Percentiles rank a stretch among this genome's conserved stretches.
These are phyloP conservation scores for Hemiscyllium ocellatum DNA, from an alignment of 2,113 vertebrate species.

Conservation along the genomic window DNA sequence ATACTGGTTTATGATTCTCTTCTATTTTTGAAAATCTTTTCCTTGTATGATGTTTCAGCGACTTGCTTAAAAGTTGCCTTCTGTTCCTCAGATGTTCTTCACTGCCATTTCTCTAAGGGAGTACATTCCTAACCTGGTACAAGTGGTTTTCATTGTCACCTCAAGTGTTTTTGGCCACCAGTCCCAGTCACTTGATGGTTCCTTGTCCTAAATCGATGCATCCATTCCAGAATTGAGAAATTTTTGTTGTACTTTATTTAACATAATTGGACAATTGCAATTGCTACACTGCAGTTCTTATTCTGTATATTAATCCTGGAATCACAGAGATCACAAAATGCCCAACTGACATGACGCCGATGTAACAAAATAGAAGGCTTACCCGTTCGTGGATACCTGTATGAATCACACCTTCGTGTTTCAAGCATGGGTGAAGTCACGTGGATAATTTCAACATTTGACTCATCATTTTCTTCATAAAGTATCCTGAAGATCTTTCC, in stretches of 20 bases:
- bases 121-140: background rate
- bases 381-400: slow-evolving; percentile 73
- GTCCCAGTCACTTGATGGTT: background rate
- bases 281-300: background rate
- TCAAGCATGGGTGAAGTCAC: slow-evolving; percentile 71
- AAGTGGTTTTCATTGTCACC: background rate
- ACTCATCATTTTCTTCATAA: slow-evolving; percentile 73
- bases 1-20: background rate
- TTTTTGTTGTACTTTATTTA: background rate
- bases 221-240: background rate
- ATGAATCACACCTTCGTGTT: slow-evolving; percentile 69
- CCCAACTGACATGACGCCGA: background rate
- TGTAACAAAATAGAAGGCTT: slow-evolving; percentile 26
- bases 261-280: background rate
- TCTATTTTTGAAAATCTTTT: background rate
- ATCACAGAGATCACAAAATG: background rate
- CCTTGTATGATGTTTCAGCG: background rate
- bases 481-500: slow-evolving; percentile 65
- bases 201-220: background rate
- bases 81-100: background rate
- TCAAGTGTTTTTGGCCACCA: background rate
- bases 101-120: background rate
- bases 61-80: background rate
- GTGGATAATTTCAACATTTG: slow-evolving; percentile 71
- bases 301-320: too few relatives aligned